These are phyloP conservation scores for Lucilia sericata DNA, from an alignment of 1,140 invertebrate genomes.

Conservation along the genomic window DNA sequence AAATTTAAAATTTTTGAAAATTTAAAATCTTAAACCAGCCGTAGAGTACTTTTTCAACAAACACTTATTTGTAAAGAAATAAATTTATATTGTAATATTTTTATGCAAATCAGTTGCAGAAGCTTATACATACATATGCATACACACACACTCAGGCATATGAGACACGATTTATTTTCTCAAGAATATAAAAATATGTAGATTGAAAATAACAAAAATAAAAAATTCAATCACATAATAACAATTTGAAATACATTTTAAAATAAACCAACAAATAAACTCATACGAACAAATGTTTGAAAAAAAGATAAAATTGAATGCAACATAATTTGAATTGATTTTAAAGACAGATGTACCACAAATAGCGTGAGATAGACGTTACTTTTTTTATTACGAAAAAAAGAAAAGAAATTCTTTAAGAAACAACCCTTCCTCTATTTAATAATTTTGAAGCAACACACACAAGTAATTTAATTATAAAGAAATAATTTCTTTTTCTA, in stretches of 20 bases:
- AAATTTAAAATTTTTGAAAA: no score
- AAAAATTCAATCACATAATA: not conserved
- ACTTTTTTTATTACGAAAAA: not conserved
- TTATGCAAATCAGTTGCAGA: constrained; percentile 49
- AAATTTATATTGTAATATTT: constrained; percentile 57
- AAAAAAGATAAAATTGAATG: not conserved
- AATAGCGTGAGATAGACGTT: not conserved
- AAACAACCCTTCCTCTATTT: not conserved
- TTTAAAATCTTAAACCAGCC: no score
- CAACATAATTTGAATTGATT: constrained; percentile 4
- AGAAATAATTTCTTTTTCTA: not conserved
- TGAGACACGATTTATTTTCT: constrained; percentile 1
- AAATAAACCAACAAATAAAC: not conserved
- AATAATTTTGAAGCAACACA: no score
- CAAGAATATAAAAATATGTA: not conserved
- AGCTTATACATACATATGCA: not conserved
- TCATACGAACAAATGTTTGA: no score
- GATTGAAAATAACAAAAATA: not conserved
- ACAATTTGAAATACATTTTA: constrained; percentile 32
- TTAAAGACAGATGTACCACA: constrained; percentile 32
- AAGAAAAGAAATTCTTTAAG: not conserved
- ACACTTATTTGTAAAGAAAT: constrained; percentile 53
- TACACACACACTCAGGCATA: not conserved
- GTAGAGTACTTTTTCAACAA: no score
- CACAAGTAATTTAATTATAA: not conserved